Evolutionary conservation across 2,797 vertebrate genomes (phyloP).

Genomic region (Erpetoichthys calabaricus): DNA sequence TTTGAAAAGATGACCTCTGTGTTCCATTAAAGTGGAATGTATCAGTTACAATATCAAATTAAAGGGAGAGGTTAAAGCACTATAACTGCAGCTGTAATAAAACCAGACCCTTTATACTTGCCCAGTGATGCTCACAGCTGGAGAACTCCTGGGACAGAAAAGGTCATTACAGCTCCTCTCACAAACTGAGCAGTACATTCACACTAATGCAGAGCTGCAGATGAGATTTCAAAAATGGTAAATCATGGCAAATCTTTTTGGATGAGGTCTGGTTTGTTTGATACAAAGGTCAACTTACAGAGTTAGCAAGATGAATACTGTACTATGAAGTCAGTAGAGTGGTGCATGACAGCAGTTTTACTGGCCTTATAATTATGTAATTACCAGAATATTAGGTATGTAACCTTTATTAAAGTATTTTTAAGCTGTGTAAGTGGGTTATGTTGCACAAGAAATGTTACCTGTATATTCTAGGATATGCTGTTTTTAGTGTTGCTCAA

Average conservation of each 20-base stretch:
- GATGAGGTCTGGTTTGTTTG: too few relatives aligned
- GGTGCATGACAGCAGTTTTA: too few relatives aligned
- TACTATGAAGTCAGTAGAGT: too few relatives aligned
- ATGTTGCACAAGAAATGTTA: too few relatives aligned
- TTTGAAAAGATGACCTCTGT: not conserved
- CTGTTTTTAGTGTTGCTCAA: too few relatives aligned
- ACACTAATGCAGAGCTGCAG: not conserved
- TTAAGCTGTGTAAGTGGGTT: too few relatives aligned
- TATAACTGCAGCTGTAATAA: constrained; percentile 1
- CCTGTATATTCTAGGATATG: too few relatives aligned
- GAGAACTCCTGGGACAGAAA: not conserved
- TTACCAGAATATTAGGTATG: too few relatives aligned
- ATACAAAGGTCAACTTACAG: too few relatives aligned
- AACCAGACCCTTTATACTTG: constrained; percentile 1
- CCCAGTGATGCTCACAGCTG: constrained; percentile 3
- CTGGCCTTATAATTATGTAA: too few relatives aligned
- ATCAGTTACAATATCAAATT: constrained; percentile 5
- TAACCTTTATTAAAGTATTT: too few relatives aligned
- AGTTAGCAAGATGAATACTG: too few relatives aligned
- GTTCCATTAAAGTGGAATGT: constrained; percentile 5
- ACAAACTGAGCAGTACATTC: not conserved
- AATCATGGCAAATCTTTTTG: not conserved
- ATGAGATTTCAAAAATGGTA: not conserved
- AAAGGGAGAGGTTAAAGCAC: constrained; percentile 3
- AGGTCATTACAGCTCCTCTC: not conserved